These are phyloP conservation scores for Geopemphigus sp. DNA, from an alignment of 1,140 invertebrate species.

Conservation along the genomic window DNA sequence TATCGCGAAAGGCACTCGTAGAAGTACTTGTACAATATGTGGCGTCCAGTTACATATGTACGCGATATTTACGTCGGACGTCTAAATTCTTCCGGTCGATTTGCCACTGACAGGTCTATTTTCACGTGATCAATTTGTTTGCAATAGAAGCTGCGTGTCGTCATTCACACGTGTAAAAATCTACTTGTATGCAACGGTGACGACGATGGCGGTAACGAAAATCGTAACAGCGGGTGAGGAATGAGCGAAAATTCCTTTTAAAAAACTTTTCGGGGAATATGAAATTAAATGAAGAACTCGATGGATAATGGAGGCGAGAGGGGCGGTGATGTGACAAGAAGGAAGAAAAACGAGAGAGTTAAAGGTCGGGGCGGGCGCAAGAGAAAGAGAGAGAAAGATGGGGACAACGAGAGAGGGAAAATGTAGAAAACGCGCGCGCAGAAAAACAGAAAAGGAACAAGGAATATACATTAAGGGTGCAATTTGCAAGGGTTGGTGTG, in stretches of 20 bases:
- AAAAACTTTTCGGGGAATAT: conserved; percentile 30
- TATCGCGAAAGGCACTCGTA: no score
- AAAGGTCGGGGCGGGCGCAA: not conserved
- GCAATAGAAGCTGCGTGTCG: not conserved
- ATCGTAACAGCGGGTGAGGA: not conserved
- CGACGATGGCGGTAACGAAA: not conserved
- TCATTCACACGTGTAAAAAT: not conserved
- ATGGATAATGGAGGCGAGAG: conserved; percentile 18
- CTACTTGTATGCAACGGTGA: no score
- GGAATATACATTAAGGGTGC: conserved; percentile 49
- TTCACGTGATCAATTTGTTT: no score
- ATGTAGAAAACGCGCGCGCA: conserved; percentile 33
- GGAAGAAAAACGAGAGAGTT: conserved; percentile 46
- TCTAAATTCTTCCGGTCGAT: no score
- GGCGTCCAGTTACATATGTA: no score
- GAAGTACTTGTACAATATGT: no score
- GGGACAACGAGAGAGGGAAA: no score
- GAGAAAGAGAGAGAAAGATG: no score
- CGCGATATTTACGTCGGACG: no score
- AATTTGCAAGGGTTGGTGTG: conserved; percentile 25
- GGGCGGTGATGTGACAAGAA: conserved; percentile 27
- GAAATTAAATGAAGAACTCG: conserved; percentile 44
- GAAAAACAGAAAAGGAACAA: conserved; percentile 49
- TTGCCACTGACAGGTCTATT: no score
- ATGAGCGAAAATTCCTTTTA: conserved; percentile 17